Percentiles rank a stretch among this genome's conserved stretches.
Evolutionary conservation across 1,140 invertebrate genomes (phyloP).

Genomic region (Akabosia matsudoensis): DNA sequence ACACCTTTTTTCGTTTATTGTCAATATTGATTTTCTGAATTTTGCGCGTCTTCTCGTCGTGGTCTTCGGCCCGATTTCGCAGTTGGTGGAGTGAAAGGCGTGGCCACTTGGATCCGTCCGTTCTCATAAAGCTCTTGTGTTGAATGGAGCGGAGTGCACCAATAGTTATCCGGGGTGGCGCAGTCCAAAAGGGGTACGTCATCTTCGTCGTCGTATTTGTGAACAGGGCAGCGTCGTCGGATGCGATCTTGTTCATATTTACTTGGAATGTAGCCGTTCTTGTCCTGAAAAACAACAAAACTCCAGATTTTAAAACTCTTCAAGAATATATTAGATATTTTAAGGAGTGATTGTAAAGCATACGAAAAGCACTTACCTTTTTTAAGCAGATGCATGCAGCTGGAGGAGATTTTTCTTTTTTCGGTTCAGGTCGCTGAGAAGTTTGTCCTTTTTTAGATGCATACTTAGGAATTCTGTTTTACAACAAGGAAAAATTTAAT

Average conservation of each 20-base stretch:
- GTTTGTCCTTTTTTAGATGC: no score
- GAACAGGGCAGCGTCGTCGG: not conserved
- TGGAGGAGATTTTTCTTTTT: not conserved
- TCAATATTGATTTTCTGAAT: no score
- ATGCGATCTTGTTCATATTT: not conserved
- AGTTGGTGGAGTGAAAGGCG: not conserved
- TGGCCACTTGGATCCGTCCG: not conserved
- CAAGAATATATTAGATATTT: not conserved
- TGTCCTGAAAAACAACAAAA: no score
- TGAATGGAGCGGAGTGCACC: not conserved
- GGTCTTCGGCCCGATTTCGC: not conserved
- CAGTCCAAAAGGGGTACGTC: not conserved
- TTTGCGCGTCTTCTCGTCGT: no score
- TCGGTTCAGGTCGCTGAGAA: not conserved
- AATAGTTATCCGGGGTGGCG: not conserved
- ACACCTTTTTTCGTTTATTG: no score
- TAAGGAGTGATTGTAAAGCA: not conserved
- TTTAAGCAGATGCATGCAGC: not conserved
- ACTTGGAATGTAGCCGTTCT: no score
- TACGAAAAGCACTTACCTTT: not conserved
- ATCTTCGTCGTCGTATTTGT: not conserved
- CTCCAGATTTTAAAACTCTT: no score
- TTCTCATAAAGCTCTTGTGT: slow-evolving; percentile 1
- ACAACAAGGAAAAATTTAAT: not conserved
- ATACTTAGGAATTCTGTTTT: slow-evolving; percentile 3